Evolutionary conservation across 2,888 invertebrate genomes (phyloP), one percentile per base, ranked within the genome.

Genomic region (Idaea dimidiata): DNA sequence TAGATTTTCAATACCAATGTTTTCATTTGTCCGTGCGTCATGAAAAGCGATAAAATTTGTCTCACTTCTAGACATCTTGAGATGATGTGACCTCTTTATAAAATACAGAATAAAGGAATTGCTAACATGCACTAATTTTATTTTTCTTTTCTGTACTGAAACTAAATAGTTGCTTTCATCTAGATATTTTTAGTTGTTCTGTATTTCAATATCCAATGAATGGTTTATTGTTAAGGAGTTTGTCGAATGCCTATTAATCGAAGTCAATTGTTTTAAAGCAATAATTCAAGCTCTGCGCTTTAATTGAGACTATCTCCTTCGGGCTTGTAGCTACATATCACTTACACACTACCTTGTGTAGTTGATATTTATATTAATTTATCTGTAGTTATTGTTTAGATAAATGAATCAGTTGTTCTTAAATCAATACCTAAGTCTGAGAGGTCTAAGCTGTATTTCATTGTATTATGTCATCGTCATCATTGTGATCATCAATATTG

Each of bases 251-350:
- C 43, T 43, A 83, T 86, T 89, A 90, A 90, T 90, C 84, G 87
- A 89, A 88, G 85, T 84, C 90, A 88, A 91, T 91, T 91, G 91
- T 90, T 91, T 86, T 80, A 78, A 74, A 60, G 81, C 85, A 76
- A 83, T 91, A 91, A 90, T 77, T 90, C 88, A 87, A 84, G 74
- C 76, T 78, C 77, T 73, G 77, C 75, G 76, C 81, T 86, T 90
- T 90, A 90, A 90, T 91, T 89, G 87, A 88, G 86, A 80, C 81
- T 86, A 81, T 82, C 78, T 67, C 82, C 88, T 80, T 72, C 70
- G 66, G 84, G 86, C 88, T 78, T 79, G 75, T 76, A 69, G 72
- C 70, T 58, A 72, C 75, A 72, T 76, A 78, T 76, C 68, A 63
- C 66, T 68, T 43, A 43, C 43, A 43, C 43, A 43, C 43, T 43